These are phyloP conservation scores for Hyperopisus bebe DNA, from an alignment of 2,113 vertebrate genomes.

Conservation along the genomic window DNA sequence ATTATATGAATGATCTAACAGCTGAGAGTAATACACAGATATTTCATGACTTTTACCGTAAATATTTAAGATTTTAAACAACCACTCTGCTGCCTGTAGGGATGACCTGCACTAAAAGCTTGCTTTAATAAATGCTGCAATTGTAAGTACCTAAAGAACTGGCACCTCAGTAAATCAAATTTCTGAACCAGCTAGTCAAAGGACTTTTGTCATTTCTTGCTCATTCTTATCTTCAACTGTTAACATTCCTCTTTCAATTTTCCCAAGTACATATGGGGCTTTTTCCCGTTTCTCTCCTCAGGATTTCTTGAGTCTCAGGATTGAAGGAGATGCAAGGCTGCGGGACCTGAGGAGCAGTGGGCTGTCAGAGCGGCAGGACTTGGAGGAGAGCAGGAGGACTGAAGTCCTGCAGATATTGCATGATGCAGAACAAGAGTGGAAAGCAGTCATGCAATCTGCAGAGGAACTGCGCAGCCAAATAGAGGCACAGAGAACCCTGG, in stretches of 20 bases:
- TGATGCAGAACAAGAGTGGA: slow-evolving; percentile 45
- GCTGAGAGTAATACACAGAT: too few relatives aligned
- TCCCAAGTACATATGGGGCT: not conserved
- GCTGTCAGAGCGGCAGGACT: slow-evolving; percentile 36
- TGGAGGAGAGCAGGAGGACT: slow-evolving; percentile 37
- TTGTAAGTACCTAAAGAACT: not conserved
- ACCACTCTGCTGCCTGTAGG: too few relatives aligned
- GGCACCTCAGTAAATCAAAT: not conserved
- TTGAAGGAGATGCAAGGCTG: slow-evolving; percentile 51
- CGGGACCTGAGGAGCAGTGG: slow-evolving; percentile 38
- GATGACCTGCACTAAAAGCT: not conserved
- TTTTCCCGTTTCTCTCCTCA: slow-evolving; percentile 20
- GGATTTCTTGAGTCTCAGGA: slow-evolving; percentile 48
- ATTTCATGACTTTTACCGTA: too few relatives aligned
- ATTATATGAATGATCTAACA: too few relatives aligned
- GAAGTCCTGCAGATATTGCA: slow-evolving; percentile 36
- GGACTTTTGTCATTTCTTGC: not conserved
- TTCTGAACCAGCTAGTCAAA: not conserved
- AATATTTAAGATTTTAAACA: too few relatives aligned
- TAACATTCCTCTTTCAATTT: not conserved
- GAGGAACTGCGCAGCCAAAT: slow-evolving; percentile 42
- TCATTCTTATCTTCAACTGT: not conserved
- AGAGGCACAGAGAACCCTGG: slow-evolving; percentile 10
- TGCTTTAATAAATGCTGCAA: too few relatives aligned
- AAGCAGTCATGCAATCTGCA: slow-evolving; percentile 32